phyloP scores from a whole-genome alignment of 2,113 vertebrate genomes.

The Leptosomus discolor region DNA sequence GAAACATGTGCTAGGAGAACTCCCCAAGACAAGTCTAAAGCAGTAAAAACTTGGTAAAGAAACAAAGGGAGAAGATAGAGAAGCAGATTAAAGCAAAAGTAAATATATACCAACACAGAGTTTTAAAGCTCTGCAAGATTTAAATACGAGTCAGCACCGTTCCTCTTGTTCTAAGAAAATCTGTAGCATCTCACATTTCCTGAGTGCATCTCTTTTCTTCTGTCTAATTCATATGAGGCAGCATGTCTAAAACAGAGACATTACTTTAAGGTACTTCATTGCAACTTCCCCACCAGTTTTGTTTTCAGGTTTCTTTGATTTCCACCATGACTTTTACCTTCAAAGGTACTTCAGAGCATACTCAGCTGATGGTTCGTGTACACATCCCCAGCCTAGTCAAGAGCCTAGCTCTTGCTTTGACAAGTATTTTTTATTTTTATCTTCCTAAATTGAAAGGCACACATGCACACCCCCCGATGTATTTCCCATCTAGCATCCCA shows the following conservation, averaged over 20 bases:
- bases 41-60: neutral
- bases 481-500: neutral
- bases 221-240: neutral
- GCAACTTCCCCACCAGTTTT: neutral
- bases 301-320: conserved; percentile 42
- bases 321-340: neutral
- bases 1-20: neutral
- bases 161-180: neutral
- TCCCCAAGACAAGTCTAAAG: neutral
- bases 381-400: neutral
- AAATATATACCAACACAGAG: neutral
- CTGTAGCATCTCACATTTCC: neutral
- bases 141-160: neutral
- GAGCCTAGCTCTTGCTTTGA: neutral
- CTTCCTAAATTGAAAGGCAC: neutral
- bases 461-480: fast-evolving
- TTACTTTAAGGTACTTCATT: neutral
- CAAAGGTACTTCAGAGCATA: neutral
- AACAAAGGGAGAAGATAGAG: neutral
- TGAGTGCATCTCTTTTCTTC: neutral
- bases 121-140: neutral
- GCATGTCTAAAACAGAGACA: neutral
- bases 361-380: neutral
- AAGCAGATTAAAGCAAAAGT: conserved; percentile 1
- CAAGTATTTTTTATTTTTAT: neutral